Evolutionary conservation across 2,797 vertebrate genomes (phyloP), one percentile per base, ranked within the genome.

Genomic region (Halcyon badia): DNA sequence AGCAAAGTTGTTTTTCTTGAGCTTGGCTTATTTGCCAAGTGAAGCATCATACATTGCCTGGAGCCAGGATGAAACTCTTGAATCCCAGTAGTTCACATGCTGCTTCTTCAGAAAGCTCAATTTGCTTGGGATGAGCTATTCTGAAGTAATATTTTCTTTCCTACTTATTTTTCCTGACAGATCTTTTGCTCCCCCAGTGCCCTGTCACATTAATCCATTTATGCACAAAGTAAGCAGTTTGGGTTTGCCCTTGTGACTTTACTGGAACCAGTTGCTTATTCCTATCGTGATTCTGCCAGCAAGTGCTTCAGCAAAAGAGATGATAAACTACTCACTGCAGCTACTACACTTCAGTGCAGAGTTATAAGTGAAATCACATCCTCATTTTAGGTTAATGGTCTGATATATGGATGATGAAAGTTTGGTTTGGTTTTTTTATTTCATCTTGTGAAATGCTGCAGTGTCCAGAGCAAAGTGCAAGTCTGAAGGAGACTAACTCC

Each of bases 81-180:
- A 94, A 94, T 87, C 31, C 22, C 37, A 33, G 1, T 65, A 71
- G 79, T 86, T 95, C 80, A 65, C 78, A 62, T 83, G 65, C 76
- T 92, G 79, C 82, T 89, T 66, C 72, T 95, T 87, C 2, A 0
- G 78, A 80, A 92, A 94, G 60, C 89, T 94, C 84, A 13, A 42
- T 91, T 95, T 87, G 80, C 92, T 95, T 71, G 71, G 61, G 69
- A 58, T 71, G 76, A 94, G 84, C 84, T 94, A 83, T 49, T 96
- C 89, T 48, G 49, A 89, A 90, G 80, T 25, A 81, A 42, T 91
- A 58, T 91, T 91, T 90, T 88, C 48, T 87, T 95, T 79, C 42
- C 83, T 87, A 72, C 72, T 95, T 92, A 94, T 96, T 95, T 95
- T 93, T 71, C 51, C 42, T 93, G 95, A 83, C 78, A 93, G 82